phyloP scores from a whole-genome alignment of 2,888 invertebrate genomes.

The Ichneumoninae sp. region DNA sequence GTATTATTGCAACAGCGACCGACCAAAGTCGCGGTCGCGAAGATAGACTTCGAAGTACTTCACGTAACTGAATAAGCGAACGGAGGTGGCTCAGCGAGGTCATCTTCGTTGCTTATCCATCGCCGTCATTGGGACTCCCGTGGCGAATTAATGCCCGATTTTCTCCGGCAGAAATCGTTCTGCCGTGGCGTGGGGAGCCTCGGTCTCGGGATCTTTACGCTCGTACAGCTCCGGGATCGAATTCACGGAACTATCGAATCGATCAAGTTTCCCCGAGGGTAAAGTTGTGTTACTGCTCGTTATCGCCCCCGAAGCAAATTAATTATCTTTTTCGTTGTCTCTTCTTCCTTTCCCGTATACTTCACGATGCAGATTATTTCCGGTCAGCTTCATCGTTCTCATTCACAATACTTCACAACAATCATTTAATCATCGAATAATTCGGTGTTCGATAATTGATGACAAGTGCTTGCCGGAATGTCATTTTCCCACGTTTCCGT shows the following conservation, averaged over 20 bases:
- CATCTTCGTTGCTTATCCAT: conserved; percentile 45
- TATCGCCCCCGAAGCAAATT: too few species aligned
- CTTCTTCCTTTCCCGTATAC: too few species aligned
- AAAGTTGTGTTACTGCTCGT: too few species aligned
- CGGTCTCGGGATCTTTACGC: not conserved
- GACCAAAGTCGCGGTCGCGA: conserved; percentile 34
- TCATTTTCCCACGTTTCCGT: too few species aligned
- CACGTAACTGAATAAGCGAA: conserved; percentile 45
- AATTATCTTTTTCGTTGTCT: too few species aligned
- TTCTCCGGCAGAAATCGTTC: conserved; percentile 31
- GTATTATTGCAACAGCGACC: conserved; percentile 61
- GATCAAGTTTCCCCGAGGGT: conserved; percentile 16
- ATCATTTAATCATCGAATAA: too few species aligned
- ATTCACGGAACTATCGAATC: conserved; percentile 37
- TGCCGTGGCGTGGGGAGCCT: not conserved
- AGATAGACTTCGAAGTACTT: conserved; percentile 29
- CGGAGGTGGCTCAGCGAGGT: conserved; percentile 42
- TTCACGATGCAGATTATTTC: too few species aligned
- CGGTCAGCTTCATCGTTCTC: too few species aligned
- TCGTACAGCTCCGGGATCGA: conserved; percentile 25
- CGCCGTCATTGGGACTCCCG: conserved; percentile 43
- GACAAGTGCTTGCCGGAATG: too few species aligned
- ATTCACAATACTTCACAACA: too few species aligned
- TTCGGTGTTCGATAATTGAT: too few species aligned
- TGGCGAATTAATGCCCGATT: conserved; percentile 27